Conservation (phyloP, 2,113 vertebrate genomes). For the Struthidea cinerea region DNA sequence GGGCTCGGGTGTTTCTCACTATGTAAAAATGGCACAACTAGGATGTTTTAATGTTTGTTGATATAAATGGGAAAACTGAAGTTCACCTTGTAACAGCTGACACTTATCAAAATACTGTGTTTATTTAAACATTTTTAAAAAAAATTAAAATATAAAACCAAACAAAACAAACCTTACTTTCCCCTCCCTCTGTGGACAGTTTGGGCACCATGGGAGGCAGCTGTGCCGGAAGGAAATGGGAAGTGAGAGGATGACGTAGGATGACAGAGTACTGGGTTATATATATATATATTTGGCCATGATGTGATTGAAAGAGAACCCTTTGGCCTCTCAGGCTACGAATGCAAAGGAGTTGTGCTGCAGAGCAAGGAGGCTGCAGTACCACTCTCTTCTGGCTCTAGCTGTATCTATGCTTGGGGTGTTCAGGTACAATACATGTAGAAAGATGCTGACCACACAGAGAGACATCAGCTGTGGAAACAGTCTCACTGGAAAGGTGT, state of each 20-base stretch:
- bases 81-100: not conserved
- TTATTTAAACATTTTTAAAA: not conserved
- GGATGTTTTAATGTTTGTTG: not conserved
- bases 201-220: not conserved
- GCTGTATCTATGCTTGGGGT: rapidly evolving
- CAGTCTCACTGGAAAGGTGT: not conserved
- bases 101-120: not conserved
- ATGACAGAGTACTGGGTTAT: not conserved
- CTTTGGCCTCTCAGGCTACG: not conserved
- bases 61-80: not conserved
- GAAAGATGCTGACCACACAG: not conserved
- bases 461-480: not conserved
- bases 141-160: not conserved
- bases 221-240: not conserved
- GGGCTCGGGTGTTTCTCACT: not conserved
- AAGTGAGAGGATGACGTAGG: not conserved
- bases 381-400: not conserved
- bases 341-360: not conserved
- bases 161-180: not conserved
- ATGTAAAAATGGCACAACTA: not conserved
- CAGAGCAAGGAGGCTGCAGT: not conserved
- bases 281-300: not conserved
- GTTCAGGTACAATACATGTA: not conserved
- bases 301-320: not conserved
- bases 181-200: not conserved